Evolutionary conservation across 2,113 vertebrate genomes (phyloP).

Genomic region (Phalacrocorax aristotelis): DNA sequence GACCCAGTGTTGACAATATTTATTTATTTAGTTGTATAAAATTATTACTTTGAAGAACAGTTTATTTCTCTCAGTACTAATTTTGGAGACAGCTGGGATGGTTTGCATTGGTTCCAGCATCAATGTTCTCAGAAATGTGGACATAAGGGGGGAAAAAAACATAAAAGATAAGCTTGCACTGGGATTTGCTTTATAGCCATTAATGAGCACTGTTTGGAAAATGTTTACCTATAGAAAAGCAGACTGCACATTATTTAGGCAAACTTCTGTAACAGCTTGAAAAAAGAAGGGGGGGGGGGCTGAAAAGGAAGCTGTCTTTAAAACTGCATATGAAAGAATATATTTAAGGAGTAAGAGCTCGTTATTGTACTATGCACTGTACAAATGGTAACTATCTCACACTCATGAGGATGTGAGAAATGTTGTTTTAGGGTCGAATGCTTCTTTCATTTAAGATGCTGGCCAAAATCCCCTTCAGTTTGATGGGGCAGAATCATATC

Average conservation of each 20-base stretch:
- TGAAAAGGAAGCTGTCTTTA: neutral
- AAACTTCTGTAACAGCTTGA: neutral
- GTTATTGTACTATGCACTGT: neutral
- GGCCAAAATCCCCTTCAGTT: neutral
- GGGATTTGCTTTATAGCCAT: slow-evolving; percentile 32
- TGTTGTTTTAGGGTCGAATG: neutral
- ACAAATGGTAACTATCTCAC: neutral
- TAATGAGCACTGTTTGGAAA: slow-evolving; percentile 38
- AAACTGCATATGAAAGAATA: neutral
- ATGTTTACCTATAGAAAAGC: slow-evolving; percentile 35
- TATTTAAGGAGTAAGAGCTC: neutral
- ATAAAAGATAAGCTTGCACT: slow-evolving; percentile 33
- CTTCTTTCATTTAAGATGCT: neutral
- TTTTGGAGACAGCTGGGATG: slow-evolving; percentile 55
- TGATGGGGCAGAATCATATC: neutral
- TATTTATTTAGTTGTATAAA: slow-evolving; percentile 72
- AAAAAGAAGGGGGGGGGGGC: neutral
- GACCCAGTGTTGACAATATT: slow-evolving; percentile 63
- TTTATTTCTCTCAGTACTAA: slow-evolving; percentile 66
- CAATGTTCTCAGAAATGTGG: slow-evolving; percentile 12
- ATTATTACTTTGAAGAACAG: slow-evolving; percentile 61
- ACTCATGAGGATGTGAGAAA: neutral
- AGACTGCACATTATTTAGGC: neutral
- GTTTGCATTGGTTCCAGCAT: slow-evolving; percentile 46
- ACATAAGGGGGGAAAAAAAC: neutral